Conservation (phyloP, 2,797 vertebrate species). For the Amblyraja radiata region DNA sequence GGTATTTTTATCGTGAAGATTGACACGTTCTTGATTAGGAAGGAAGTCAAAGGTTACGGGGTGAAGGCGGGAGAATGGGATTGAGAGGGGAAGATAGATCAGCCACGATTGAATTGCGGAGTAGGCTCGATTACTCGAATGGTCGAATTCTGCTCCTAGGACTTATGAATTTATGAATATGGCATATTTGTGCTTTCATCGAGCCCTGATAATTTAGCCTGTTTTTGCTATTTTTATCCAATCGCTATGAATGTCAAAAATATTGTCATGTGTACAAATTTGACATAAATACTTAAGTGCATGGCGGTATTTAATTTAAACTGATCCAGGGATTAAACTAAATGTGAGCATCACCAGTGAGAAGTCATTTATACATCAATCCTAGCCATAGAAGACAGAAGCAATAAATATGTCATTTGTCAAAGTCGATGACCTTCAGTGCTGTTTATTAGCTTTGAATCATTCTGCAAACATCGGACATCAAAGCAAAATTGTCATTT, state of each 20-base stretch:
- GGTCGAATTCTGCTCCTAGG: no score
- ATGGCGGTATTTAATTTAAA: neutral
- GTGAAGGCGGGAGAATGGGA: no score
- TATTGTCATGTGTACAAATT: neutral
- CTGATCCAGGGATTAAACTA: neutral
- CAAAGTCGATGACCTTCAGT: neutral
- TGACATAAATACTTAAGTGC: neutral
- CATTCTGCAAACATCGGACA: neutral
- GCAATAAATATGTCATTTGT: conserved; percentile 14
- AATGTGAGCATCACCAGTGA: neutral
- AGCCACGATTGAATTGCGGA: no score
- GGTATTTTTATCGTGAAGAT: no score
- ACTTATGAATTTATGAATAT: neutral
- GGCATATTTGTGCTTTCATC: neutral
- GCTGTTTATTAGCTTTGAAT: neutral
- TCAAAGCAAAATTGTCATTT: neutral
- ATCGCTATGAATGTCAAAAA: neutral
- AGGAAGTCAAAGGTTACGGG: no score
- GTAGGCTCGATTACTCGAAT: no score
- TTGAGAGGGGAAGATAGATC: no score
- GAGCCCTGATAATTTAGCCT: neutral
- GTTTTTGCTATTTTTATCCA: neutral
- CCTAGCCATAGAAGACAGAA: neutral
- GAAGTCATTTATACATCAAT: neutral
- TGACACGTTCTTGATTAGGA: no score